Evolutionary conservation across 2,113 vertebrate genomes (phyloP).

Genomic region (Charina bottae): DNA sequence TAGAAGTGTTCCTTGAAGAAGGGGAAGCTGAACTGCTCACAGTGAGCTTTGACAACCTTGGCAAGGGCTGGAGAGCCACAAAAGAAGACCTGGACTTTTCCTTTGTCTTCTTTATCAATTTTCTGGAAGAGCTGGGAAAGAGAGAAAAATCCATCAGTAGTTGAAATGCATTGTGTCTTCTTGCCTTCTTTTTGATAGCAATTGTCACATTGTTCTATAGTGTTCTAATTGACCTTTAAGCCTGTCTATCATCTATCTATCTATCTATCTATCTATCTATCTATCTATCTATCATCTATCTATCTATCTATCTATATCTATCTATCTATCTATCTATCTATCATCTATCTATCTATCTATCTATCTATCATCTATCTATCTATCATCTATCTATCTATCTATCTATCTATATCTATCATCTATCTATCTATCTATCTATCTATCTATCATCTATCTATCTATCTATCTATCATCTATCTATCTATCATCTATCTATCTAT

Average conservation of each 20-base stretch:
- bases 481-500: not conserved
- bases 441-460: not conserved
- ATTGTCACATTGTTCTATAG: not conserved
- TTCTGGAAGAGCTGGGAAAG: conserved; percentile 82
- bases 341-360: not conserved
- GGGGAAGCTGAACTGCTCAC: conserved; percentile 80
- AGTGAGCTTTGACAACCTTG: conserved; percentile 79
- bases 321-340: too few relatives aligned
- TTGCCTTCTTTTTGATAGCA: not conserved
- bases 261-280: not conserved
- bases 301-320: not conserved
- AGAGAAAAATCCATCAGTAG: not conserved
- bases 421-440: not conserved
- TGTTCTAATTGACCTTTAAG: not conserved
- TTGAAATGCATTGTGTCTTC: not conserved
- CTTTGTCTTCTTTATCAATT: conserved; percentile 80
- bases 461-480: too few relatives aligned
- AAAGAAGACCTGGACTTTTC: conserved; percentile 87
- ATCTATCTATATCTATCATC: too few relatives aligned
- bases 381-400: not conserved
- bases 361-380: too few relatives aligned
- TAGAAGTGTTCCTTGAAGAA: conserved; percentile 90
- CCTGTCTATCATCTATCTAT: not conserved
- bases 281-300: not conserved
- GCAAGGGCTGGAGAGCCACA: conserved; percentile 82